Base-by-base conservation (phyloP, 2,797 vertebrate species). In the Petrocephalus schoutedeni region DNA sequence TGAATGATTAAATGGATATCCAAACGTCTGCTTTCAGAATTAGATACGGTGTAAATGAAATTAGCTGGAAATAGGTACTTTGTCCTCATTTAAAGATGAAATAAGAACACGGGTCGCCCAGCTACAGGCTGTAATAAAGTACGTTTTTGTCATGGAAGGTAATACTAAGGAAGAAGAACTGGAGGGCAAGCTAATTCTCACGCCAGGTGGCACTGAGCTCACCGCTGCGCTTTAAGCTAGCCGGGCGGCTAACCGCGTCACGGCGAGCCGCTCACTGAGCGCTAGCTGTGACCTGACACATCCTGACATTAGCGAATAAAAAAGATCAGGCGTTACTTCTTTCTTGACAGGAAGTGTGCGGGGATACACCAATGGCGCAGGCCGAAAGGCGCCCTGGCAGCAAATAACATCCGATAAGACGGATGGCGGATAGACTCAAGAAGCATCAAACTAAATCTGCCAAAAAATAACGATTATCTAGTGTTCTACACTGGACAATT, bases 41-140 rank as follows among this genome's bases (percentile, higher is more conserved):
- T 53, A 53, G 49, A 82, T 23, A 82, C 1, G 77, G 67, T 41
- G 36, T 74, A 74, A 74, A 74, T 74, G 14, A 74, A 74, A 74
- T 74, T 74, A 74, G 32, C 45, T 53, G 49, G 49, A 82, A 53
- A 82, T 23, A 82, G 45, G 19, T 53, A 53, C 45, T 53, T 53
- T 82, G 77, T 51, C 77, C 45, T 82, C 77, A 82, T 82, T 82
- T 82, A 82, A 74, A 74, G 41, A 41, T 19, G 32, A 74, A 74
- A 74, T 32, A 41, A 4, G 32, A 74, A 41, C 32, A 19, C 0
- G 32, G 36, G 14, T 41, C 23, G 67, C 67, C 32, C 32, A 74
- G 67, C 4, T 16, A 36, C 32, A 3, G 32, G 32, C 67, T 74
- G 32, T 74, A 74, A 41, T 74, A 74, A 74, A 36, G 12, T 19